Evolutionary conservation across 2,797 vertebrate genomes (phyloP).

Genomic region (Sebastes kiyomatsui): DNA sequence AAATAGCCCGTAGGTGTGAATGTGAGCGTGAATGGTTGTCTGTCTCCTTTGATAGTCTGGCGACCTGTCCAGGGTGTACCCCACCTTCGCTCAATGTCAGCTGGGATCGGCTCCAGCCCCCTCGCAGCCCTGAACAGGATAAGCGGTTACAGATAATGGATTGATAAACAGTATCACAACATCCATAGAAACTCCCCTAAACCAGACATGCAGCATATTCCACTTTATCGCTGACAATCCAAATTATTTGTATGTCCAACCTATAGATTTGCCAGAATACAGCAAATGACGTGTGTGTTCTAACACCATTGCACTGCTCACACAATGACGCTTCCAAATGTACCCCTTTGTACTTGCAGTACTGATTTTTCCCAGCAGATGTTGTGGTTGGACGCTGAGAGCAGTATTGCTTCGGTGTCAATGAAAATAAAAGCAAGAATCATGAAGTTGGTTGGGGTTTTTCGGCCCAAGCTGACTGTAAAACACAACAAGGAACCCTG

Average conservation of each 20-base stretch:
- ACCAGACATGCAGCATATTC: background rate
- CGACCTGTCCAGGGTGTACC: too few species aligned
- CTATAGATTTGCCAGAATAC: background rate
- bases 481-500: background rate
- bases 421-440: background rate
- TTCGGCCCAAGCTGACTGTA: background rate
- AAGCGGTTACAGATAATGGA: too few species aligned
- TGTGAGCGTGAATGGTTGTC: too few species aligned
- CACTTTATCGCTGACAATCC: background rate
- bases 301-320: background rate
- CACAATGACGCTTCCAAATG: background rate
- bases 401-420: background rate
- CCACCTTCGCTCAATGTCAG: too few species aligned
- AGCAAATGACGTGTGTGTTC: background rate
- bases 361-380: constrained; percentile 7
- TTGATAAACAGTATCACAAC: background rate
- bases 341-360: background rate
- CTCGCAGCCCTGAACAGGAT: too few species aligned
- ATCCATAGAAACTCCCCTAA: background rate
- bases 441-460: too few species aligned
- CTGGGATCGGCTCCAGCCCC: too few species aligned
- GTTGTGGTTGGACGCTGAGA: background rate
- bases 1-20: too few species aligned
- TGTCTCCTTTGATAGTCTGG: too few species aligned
- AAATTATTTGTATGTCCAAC: background rate